These are phyloP conservation scores for Alcedo quadribrachys DNA, from an alignment of 2,797 vertebrate species.

Conservation along the genomic window DNA sequence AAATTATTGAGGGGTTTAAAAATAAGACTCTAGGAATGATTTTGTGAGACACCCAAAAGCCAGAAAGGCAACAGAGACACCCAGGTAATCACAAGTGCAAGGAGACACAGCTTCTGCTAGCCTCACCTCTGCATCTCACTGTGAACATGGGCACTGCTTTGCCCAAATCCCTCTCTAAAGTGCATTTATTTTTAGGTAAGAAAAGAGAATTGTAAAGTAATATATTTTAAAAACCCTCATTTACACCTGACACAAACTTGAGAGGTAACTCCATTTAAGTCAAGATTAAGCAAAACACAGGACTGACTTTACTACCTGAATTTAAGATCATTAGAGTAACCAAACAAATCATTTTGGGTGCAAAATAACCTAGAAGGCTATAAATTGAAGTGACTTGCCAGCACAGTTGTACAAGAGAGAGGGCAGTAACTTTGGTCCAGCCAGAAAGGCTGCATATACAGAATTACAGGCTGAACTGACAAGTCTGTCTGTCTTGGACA, in stretches of 20 bases:
- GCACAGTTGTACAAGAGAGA: background rate
- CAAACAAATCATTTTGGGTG: accelerated
- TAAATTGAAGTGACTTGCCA: background rate
- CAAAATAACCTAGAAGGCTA: background rate
- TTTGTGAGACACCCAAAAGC: background rate
- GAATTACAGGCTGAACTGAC: background rate
- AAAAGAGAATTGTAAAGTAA: background rate
- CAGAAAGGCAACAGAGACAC: background rate
- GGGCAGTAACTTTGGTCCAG: background rate
- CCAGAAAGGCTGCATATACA: background rate
- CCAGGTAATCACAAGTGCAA: background rate
- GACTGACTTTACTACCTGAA: background rate
- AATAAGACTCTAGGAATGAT: background rate
- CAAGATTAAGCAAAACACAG: background rate
- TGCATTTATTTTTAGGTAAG: background rate
- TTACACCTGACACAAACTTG: background rate
- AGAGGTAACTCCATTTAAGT: background rate
- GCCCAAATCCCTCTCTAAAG: background rate
- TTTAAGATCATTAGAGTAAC: background rate
- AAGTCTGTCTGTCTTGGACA: background rate
- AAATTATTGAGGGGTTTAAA: background rate
- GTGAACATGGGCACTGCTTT: background rate
- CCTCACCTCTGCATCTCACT: background rate
- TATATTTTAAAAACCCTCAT: background rate
- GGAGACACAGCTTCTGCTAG: background rate